These are phyloP conservation scores for Anoplolepis gracilipes DNA, from an alignment of 1,140 invertebrate species.

Conservation along the genomic window DNA sequence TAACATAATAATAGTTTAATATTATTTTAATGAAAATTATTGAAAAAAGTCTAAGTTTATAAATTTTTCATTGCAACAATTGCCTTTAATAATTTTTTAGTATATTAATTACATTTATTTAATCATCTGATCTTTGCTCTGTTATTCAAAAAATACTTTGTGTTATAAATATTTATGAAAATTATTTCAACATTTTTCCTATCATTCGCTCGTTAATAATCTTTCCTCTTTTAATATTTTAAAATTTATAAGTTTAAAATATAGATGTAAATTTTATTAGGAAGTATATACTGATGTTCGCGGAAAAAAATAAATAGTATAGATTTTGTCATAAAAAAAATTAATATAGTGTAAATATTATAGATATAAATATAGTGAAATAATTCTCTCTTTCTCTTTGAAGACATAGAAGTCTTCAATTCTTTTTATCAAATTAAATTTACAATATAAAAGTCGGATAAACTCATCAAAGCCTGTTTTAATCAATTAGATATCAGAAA, in stretches of 20 bases:
- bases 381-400: neutral
- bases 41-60: neutral
- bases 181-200: too few relatives aligned
- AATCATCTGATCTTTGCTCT: neutral
- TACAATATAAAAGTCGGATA: neutral
- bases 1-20: neutral
- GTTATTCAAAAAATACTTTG: neutral
- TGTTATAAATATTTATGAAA: too few relatives aligned
- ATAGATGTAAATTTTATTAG: too few relatives aligned
- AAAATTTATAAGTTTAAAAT: too few relatives aligned
- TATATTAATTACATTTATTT: neutral
- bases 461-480: neutral
- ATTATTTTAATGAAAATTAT: slow-evolving; percentile 13
- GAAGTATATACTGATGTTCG: neutral
- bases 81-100: neutral
- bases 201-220: too few relatives aligned
- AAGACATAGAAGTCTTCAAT: neutral
- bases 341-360: too few relatives aligned
- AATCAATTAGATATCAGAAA: neutral
- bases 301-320: neutral
- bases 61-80: neutral
- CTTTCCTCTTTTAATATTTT: too few relatives aligned
- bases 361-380: neutral
- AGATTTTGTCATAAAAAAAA: neutral
- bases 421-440: neutral